phyloP scores from a whole-genome alignment of 2,888 invertebrate genomes.

The Anagyrus pseudococci region DNA sequence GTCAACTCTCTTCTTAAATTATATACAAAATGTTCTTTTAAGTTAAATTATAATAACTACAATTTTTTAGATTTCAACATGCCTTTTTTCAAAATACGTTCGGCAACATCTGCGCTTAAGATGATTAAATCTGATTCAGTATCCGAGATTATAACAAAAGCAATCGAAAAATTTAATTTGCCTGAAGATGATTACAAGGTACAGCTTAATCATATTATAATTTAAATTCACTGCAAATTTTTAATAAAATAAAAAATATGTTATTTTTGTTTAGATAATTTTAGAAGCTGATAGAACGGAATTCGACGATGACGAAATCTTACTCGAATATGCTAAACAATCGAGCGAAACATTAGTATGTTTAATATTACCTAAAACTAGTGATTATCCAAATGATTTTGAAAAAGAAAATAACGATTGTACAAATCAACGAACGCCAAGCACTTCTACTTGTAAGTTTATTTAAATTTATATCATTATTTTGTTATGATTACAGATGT shows the following conservation, averaged over 20 bases:
- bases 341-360: neutral
- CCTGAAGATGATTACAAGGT: neutral
- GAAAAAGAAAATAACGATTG: no score
- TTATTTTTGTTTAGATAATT: neutral
- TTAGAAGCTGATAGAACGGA: neutral
- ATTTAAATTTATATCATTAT: no score
- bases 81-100: neutral
- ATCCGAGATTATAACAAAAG: neutral
- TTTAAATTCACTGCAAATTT: neutral
- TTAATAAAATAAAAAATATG: neutral
- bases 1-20: no score
- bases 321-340: neutral
- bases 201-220: neutral
- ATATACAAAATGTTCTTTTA: no score
- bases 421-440: no score
- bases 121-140: slow-evolving; percentile 4
- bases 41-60: neutral
- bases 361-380: no score
- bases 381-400: no score
- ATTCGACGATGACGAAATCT: neutral
- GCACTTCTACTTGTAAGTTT: no score
- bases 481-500: neutral
- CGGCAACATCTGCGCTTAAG: no score
- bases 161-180: neutral
- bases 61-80: slow-evolving; percentile 6